Evolutionary conservation across 2,113 vertebrate genomes (phyloP).

Genomic region (Puntigrus tetrazona): DNA sequence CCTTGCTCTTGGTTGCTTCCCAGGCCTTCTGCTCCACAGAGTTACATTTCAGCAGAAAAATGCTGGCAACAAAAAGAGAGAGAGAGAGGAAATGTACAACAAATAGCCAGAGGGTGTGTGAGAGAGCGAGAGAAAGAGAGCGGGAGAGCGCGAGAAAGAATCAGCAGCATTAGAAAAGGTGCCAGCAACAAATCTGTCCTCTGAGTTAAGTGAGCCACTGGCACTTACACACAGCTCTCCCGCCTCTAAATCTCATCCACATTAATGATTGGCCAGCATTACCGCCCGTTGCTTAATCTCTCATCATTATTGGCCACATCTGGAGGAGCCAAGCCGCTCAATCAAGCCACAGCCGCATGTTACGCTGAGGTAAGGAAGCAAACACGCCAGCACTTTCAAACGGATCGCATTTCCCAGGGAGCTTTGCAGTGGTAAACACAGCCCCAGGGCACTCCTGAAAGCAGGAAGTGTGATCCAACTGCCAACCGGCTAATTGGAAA

Average conservation of each 20-base stretch:
- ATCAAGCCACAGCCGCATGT: conserved; percentile 52
- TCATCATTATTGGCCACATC: conserved; percentile 68
- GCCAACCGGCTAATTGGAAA: conserved; percentile 48
- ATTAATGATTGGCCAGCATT: conserved; percentile 60
- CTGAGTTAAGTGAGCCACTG: conserved; percentile 52
- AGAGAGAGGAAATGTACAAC: conserved; percentile 68
- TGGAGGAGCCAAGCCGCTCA: conserved; percentile 57
- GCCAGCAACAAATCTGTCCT: conserved; percentile 51
- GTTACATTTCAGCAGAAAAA: conserved; percentile 34
- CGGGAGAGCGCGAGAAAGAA: conserved; percentile 44
- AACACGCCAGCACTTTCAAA: conserved; percentile 52
- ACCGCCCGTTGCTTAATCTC: conserved; percentile 64
- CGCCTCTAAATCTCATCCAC: conserved; percentile 63
- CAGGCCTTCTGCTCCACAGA: conserved; percentile 34
- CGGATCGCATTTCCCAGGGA: conserved; percentile 60
- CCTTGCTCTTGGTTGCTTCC: conserved; percentile 9
- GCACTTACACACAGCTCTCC: conserved; percentile 59
- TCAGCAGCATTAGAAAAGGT: conserved; percentile 26
- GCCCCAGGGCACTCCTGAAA: conserved; percentile 41
- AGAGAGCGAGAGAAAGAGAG: conserved; percentile 65
- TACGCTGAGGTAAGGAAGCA: conserved; percentile 65
- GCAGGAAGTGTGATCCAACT: conserved; percentile 38
- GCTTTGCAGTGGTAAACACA: conserved; percentile 52
- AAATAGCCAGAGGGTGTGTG: conserved; percentile 60
- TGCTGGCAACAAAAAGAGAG: conserved; percentile 35